phyloP scores from a whole-genome alignment of 1,140 invertebrate species.

The Eumeta japonica region DNA sequence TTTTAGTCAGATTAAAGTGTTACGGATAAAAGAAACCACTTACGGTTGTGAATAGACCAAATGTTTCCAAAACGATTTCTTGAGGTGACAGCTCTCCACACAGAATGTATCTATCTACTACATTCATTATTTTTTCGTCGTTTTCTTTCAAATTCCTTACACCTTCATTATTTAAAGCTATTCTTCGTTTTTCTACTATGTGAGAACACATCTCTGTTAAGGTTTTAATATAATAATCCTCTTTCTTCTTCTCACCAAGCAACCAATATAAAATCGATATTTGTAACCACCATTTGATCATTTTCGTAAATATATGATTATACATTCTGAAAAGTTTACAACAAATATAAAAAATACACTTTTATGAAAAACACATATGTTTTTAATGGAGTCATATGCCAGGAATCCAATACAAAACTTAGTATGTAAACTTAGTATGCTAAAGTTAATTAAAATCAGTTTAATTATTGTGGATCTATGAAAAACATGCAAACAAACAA shows the following conservation, averaged over 20 bases:
- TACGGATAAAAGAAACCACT: slow-evolving; percentile 13
- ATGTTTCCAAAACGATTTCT: slow-evolving; percentile 24
- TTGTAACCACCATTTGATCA: slow-evolving; percentile 39
- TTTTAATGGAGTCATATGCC: no score
- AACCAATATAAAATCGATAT: slow-evolving; percentile 29
- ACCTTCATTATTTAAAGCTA: no score
- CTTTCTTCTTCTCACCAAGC: slow-evolving; percentile 12
- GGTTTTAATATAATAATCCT: slow-evolving; percentile 15
- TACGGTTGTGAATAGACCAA: slow-evolving; percentile 39
- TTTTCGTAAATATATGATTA: slow-evolving; percentile 26
- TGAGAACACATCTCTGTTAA: slow-evolving; percentile 22
- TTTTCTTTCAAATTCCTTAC: neutral
- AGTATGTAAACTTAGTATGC: no score
- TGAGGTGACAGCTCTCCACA: slow-evolving; percentile 19
- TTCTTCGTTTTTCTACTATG: slow-evolving; percentile 21
- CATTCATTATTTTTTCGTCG: slow-evolving; percentile 18
- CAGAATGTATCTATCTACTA: slow-evolving; percentile 30
- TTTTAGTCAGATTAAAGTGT: no score
- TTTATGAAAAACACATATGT: no score
- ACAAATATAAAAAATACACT: no score
- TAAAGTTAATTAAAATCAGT: no score
- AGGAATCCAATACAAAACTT: no score
- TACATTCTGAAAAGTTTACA: slow-evolving; percentile 37
- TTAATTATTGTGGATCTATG: no score
- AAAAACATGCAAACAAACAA: no score